Conservation (phyloP, 2,113 vertebrate species). For the Pampusana beccarii region DNA sequence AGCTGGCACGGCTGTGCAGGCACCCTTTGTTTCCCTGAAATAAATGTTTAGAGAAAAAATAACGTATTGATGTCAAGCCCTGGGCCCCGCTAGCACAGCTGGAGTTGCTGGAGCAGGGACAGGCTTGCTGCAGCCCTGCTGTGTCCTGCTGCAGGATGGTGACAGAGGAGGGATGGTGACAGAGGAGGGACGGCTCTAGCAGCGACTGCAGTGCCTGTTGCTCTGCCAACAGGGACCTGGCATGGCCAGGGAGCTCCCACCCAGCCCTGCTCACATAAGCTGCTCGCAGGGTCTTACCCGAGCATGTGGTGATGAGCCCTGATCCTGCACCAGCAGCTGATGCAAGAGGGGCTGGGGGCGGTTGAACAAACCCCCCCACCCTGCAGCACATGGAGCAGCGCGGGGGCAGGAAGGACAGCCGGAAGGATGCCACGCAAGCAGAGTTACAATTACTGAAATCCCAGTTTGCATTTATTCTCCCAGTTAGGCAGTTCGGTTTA, state of each 20-base stretch:
- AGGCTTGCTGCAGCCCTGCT: neutral
- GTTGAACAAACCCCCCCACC: neutral
- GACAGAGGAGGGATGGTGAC: neutral
- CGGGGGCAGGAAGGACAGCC: neutral
- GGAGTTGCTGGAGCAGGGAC: neutral
- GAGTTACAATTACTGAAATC: constrained; percentile 11
- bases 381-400: fast-evolving
- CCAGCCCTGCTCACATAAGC: fast-evolving
- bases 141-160: neutral
- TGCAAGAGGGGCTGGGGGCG: neutral
- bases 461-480: constrained; percentile 54
- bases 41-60: constrained; percentile 23
- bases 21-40: neutral
- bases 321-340: neutral
- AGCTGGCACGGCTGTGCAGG: neutral
- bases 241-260: neutral
- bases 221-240: neutral
- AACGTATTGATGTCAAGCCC: neutral
- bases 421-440: neutral
- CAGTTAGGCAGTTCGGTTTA: neutral
- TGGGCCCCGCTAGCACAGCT: too few species aligned
- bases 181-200: neutral
- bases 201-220: neutral
- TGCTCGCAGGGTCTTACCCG: neutral
- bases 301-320: neutral